These are phyloP conservation scores for Paracentrotus lividus DNA, from an alignment of 53 echinoderm and acorn worm species.

Conservation along the genomic window DNA sequence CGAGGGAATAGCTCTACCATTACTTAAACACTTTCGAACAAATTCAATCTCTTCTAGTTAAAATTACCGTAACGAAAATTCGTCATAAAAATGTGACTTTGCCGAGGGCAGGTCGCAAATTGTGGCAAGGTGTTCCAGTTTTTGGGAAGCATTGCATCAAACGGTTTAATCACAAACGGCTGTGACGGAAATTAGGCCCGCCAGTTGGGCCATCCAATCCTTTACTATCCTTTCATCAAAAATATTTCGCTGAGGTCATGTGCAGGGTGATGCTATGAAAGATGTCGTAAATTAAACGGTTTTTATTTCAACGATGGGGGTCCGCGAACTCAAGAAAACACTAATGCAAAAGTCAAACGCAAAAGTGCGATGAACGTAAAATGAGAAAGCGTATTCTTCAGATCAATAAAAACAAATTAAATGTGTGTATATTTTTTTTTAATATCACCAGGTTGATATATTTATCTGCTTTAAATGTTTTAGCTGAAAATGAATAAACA, in stretches of 20 bases:
- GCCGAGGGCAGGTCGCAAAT: constrained; percentile 31
- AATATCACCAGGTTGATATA: too few species aligned
- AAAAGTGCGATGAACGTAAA: constrained; percentile 51
- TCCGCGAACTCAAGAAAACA: constrained; percentile 33
- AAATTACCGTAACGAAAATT: constrained; percentile 60
- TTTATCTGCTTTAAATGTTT: too few species aligned
- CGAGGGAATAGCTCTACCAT: background rate
- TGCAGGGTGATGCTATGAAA: constrained; percentile 38
- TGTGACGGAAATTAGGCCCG: constrained; percentile 35
- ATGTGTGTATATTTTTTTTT: too few species aligned
- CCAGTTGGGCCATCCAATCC: background rate
- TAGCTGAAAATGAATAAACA: too few species aligned
- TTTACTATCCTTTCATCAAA: background rate
- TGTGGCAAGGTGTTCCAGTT: constrained; percentile 43
- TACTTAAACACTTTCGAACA: constrained; percentile 26
- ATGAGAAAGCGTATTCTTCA: background rate
- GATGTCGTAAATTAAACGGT: constrained; percentile 56
- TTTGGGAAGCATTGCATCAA: constrained; percentile 42
- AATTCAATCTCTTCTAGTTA: constrained; percentile 31
- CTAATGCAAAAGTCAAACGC: background rate
- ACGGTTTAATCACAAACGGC: constrained; percentile 36
- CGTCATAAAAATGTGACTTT: constrained; percentile 37
- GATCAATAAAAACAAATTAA: too few species aligned
- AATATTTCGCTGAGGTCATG: constrained; percentile 48
- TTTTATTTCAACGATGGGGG: constrained; percentile 56